phyloP scores from a whole-genome alignment of 2,888 invertebrate species.

The Diaprepes abbreviatus region DNA sequence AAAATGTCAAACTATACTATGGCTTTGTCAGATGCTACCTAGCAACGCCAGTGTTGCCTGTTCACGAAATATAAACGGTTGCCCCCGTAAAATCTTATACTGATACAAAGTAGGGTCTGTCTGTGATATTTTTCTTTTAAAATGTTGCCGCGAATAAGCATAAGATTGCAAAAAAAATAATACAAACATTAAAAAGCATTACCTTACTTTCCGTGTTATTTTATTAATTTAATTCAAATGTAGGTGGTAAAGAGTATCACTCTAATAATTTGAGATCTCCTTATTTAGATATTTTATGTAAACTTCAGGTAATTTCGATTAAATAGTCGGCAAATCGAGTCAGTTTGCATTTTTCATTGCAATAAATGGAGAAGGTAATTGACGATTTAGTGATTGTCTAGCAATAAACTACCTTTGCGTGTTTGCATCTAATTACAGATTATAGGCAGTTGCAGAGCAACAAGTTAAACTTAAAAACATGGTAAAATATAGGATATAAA shows the following conservation, averaged over 20 bases:
- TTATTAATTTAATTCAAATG: conserved; percentile 7
- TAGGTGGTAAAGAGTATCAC: conserved; percentile 19
- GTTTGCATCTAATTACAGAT: conserved; percentile 19
- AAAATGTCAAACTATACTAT: no score
- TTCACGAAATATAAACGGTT: no score
- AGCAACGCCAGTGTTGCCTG: no score
- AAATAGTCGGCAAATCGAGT: conserved; percentile 1
- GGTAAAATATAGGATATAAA: no score
- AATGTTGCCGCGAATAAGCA: not conserved
- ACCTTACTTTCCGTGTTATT: not conserved
- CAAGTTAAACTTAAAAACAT: not conserved
- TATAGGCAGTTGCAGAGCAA: not conserved
- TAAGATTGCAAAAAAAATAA: not conserved
- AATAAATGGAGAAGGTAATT: conserved; percentile 18
- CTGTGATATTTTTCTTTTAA: no score
- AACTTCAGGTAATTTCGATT: conserved; percentile 2
- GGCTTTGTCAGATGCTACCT: no score
- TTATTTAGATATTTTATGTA: conserved; percentile 29
- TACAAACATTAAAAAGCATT: not conserved
- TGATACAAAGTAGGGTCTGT: no score
- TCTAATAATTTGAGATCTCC: conserved; percentile 3
- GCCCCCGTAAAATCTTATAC: no score
- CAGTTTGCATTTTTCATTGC: conserved; percentile 15
- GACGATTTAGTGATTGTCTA: conserved; percentile 21
- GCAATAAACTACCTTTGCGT: conserved; percentile 27